These are phyloP conservation scores for Apamea sordens DNA, from an alignment of 2,888 invertebrate species.

Conservation along the genomic window DNA sequence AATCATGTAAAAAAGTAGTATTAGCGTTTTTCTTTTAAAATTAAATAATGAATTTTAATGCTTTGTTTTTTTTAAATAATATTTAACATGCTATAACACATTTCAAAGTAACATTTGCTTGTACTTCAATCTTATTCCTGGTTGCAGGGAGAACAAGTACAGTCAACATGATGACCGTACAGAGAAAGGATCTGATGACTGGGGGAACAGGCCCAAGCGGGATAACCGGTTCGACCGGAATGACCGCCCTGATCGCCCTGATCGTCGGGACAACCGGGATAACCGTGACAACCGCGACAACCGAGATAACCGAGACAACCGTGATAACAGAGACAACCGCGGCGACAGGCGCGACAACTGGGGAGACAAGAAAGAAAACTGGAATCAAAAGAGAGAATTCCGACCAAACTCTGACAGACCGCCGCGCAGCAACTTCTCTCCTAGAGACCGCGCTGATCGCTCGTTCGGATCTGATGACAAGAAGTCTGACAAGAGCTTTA, in stretches of 20 bases:
- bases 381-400: slow-evolving; percentile 66
- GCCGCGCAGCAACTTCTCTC: slow-evolving; percentile 80
- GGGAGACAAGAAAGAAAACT: slow-evolving; percentile 72
- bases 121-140: slow-evolving; percentile 17
- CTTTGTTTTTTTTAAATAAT: slow-evolving; percentile 41
- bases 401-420: slow-evolving; percentile 71
- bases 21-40: background rate
- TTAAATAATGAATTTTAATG: slow-evolving; percentile 42
- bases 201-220: slow-evolving; percentile 71
- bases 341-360: slow-evolving; percentile 70
- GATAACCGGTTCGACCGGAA: slow-evolving; percentile 58
- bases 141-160: slow-evolving; percentile 71
- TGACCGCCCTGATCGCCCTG: slow-evolving; percentile 60
- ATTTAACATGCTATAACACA: slow-evolving; percentile 40
- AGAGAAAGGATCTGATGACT: slow-evolving; percentile 75
- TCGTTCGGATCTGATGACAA: slow-evolving; percentile 79
- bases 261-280: slow-evolving; percentile 62
- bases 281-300: slow-evolving; percentile 69
- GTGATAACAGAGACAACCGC: slow-evolving; percentile 58
- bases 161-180: slow-evolving; percentile 76
- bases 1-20: slow-evolving; percentile 18
- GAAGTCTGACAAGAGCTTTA: slow-evolving; percentile 79
- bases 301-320: slow-evolving; percentile 60
- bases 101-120: background rate
- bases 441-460: slow-evolving; percentile 82